These are phyloP conservation scores for Atta cephalotes DNA, from an alignment of 1,140 invertebrate species.

Conservation along the genomic window DNA sequence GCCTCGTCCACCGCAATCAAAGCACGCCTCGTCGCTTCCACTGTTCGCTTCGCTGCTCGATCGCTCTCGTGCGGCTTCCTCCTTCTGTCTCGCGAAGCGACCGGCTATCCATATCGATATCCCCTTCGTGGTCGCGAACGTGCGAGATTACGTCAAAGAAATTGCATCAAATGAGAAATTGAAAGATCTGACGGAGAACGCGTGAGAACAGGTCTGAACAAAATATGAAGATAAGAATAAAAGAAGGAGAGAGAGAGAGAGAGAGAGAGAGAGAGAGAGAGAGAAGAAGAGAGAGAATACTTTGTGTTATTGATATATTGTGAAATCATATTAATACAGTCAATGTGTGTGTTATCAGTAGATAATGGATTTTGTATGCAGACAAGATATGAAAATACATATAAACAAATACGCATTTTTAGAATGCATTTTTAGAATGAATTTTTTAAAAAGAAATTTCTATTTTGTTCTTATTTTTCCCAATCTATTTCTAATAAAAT, in stretches of 20 bases:
- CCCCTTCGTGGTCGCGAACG: constrained; percentile 31
- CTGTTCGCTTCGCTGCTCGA: constrained; percentile 61
- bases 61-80: constrained; percentile 63
- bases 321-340: background rate
- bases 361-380: no score
- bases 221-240: background rate
- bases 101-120: constrained; percentile 37
- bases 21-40: constrained; percentile 79
- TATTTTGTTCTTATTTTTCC: no score
- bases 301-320: background rate
- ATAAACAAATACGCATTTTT: no score
- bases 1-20: constrained; percentile 81
- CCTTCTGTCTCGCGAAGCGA: constrained; percentile 49
- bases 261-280: no score
- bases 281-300: no score
- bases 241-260: background rate
- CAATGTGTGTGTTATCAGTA: no score
- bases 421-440: no score
- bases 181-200: background rate
- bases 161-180: constrained; percentile 27
- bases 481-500: no score
- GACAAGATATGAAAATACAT: no score
- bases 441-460: no score
- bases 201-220: constrained; percentile 10
- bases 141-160: constrained; percentile 43